These are phyloP conservation scores for Scaeva pyrastri DNA, from an alignment of 2,888 invertebrate genomes.

Conservation along the genomic window DNA sequence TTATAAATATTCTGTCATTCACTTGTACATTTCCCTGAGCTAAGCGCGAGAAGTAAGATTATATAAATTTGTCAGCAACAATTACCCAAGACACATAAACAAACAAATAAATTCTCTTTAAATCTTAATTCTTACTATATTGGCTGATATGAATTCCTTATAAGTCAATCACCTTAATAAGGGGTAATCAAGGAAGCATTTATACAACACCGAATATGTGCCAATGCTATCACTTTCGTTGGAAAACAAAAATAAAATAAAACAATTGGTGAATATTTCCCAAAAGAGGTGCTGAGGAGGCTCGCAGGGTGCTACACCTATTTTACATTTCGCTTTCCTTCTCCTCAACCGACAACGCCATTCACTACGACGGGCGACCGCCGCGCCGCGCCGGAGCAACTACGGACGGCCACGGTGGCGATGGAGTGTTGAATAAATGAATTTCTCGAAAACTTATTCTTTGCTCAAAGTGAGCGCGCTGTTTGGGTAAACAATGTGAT, in stretches of 20 bases:
- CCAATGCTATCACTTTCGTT: slow-evolving; percentile 56
- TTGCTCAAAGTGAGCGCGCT: slow-evolving; percentile 23
- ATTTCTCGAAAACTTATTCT: slow-evolving; percentile 15
- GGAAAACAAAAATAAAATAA: slow-evolving; percentile 16
- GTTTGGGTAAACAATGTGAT: slow-evolving; percentile 54
- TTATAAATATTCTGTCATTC: not conserved
- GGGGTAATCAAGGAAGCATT: slow-evolving; percentile 19
- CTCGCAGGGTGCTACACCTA: not conserved
- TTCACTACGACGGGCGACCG: not conserved
- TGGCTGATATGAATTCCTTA: not conserved
- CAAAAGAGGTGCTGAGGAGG: not conserved
- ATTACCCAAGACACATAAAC: not conserved
- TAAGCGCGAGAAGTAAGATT: not conserved
- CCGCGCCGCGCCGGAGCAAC: too few relatives aligned
- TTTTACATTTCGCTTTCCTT: not conserved
- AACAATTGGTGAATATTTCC: slow-evolving; percentile 8
- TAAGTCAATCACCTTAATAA: slow-evolving; percentile 22
- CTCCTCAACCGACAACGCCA: not conserved
- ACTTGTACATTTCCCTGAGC: not conserved
- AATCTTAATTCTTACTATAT: not conserved
- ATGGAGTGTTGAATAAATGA: slow-evolving; percentile 13
- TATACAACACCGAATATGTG: slow-evolving; percentile 38
- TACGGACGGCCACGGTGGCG: too few relatives aligned
- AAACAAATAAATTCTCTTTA: slow-evolving; percentile 8
- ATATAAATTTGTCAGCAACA: not conserved